Evolutionary conservation across 2,797 vertebrate species (phyloP).

Genomic region (Scolopax bukidnonensis): DNA sequence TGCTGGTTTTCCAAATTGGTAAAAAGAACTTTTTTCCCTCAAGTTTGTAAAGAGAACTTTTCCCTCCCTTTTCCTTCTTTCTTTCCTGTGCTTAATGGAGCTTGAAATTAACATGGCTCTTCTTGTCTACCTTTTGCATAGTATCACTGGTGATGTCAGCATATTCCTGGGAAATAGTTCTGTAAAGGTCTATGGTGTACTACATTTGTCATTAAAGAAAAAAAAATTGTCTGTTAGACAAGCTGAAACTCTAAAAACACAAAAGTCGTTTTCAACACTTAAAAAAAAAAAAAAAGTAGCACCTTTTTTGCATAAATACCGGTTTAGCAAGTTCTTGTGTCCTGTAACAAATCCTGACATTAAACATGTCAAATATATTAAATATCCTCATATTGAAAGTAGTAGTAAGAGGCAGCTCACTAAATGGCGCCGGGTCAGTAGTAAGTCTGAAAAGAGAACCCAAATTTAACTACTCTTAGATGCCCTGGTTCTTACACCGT

Average conservation of each 20-base stretch:
- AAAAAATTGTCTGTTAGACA: background rate
- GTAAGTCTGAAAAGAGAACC: background rate
- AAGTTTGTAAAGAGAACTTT: background rate
- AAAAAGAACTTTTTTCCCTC: background rate
- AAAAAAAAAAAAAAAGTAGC: background rate
- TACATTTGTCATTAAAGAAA: background rate
- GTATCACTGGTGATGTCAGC: slow-evolving; percentile 37
- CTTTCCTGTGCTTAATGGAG: slow-evolving; percentile 45
- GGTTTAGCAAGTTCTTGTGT: background rate
- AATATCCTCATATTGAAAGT: background rate
- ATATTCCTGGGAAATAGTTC: slow-evolving; percentile 21
- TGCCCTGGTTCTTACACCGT: background rate
- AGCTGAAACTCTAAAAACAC: background rate
- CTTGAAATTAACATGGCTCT: slow-evolving; percentile 54
- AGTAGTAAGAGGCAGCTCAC: background rate
- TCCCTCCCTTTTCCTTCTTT: background rate
- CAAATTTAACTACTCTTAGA: background rate
- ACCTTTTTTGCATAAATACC: background rate
- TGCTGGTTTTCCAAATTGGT: background rate
- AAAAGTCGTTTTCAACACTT: background rate
- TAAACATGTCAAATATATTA: background rate
- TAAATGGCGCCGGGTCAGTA: background rate
- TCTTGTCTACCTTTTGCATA: slow-evolving; percentile 11
- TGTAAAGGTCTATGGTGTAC: background rate
- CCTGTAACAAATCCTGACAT: background rate